These are phyloP conservation scores for Chaetodon auriga DNA, from an alignment of 2,113 vertebrate genomes.

Conservation along the genomic window DNA sequence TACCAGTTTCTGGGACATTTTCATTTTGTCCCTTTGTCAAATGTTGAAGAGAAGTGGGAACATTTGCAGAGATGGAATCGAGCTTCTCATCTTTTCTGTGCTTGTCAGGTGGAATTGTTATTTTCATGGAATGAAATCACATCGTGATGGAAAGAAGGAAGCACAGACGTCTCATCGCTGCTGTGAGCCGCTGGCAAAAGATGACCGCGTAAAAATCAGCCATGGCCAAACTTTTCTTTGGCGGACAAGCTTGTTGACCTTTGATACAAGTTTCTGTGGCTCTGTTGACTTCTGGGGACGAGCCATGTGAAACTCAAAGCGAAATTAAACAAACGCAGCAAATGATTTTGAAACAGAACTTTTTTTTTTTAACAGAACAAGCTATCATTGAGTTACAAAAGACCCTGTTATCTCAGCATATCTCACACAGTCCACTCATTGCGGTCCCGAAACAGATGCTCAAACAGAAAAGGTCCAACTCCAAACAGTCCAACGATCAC, in stretches of 20 bases:
- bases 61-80: conserved; percentile 1
- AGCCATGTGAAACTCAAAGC: neutral
- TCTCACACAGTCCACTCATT: neutral
- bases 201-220: neutral
- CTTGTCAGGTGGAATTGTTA: conserved; percentile 2
- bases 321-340: neutral
- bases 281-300: neutral
- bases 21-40: neutral
- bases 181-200: conserved; percentile 2
- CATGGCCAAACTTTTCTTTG: neutral
- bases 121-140: conserved; percentile 2
- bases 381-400: neutral
- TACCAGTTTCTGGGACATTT: neutral
- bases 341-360: neutral
- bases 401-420: neutral
- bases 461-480: neutral
- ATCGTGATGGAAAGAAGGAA: neutral
- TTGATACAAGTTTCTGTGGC: neutral
- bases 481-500: neutral
- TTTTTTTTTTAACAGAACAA: neutral
- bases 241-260: conserved; percentile 5
- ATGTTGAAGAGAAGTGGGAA: neutral
- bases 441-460: neutral
- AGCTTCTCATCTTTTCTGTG: neutral
- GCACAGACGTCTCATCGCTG: conserved; percentile 11